Conservation (phyloP, 2,113 vertebrate genomes). For the Brachypodius melanocephalos region DNA sequence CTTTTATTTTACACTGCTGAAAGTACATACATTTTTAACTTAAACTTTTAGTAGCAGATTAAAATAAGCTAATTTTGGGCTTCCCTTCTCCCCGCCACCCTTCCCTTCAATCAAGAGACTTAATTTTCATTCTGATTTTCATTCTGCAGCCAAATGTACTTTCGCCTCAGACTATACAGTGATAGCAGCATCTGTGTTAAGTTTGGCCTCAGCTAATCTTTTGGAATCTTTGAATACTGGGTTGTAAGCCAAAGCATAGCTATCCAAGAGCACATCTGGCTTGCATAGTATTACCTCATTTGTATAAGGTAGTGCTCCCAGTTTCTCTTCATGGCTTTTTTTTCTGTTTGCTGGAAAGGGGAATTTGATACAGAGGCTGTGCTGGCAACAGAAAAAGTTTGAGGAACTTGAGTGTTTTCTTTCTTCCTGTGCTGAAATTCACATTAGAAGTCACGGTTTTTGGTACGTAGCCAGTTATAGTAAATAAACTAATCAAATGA, state of each 20-base stretch:
- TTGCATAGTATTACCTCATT: slow-evolving; percentile 5
- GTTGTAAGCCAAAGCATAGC: not conserved
- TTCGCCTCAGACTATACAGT: not conserved
- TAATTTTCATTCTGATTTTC: not conserved
- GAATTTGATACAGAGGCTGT: slow-evolving; percentile 4
- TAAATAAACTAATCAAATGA: not conserved
- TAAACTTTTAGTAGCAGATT: not conserved
- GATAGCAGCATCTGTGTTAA: slow-evolving; percentile 1
- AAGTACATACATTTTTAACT: not conserved
- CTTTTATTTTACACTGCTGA: not conserved
- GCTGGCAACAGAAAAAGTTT: not conserved
- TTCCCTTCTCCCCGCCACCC: fast-evolving
- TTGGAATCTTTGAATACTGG: not conserved
- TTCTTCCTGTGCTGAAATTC: not conserved
- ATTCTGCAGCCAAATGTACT: not conserved
- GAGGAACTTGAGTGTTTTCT: not conserved
- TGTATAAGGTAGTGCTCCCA: not conserved
- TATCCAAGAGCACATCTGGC: slow-evolving; percentile 34
- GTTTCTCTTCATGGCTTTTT: slow-evolving; percentile 5
- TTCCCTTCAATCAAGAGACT: not conserved
- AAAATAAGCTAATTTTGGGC: not conserved
- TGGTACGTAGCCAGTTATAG: not conserved
- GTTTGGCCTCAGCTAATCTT: slow-evolving; percentile 12
- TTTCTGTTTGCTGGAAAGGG: slow-evolving; percentile 2
- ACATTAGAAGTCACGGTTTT: not conserved